Evolutionary conservation across 2,888 invertebrate species (phyloP).

Genomic region (Phragmatobia fuliginosa): DNA sequence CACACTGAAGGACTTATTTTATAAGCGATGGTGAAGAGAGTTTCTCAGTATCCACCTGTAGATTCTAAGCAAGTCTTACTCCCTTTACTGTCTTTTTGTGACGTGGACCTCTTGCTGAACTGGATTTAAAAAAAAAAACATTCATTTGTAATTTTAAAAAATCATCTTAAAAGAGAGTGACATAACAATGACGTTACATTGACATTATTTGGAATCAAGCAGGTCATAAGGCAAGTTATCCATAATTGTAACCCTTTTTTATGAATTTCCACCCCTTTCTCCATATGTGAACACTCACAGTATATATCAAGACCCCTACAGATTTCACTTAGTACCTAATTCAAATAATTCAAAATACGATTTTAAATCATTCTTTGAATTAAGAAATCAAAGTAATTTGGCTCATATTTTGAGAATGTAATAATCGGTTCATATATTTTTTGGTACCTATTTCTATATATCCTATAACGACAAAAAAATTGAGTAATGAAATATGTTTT

Average conservation of each 20-base stretch:
- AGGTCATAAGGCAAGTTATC: not conserved
- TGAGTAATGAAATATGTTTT: slow-evolving; percentile 6
- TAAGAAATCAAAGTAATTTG: not conserved
- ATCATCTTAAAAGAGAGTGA: too few species aligned
- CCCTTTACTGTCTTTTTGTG: slow-evolving; percentile 62
- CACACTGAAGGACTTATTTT: slow-evolving; percentile 80
- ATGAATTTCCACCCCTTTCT: not conserved
- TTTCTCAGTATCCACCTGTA: slow-evolving; percentile 77
- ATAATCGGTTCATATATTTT: too few species aligned
- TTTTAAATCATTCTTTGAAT: not conserved
- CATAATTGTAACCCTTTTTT: not conserved
- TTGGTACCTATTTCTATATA: not conserved
- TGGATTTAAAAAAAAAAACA: not conserved
- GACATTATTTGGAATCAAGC: not conserved
- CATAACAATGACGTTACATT: not conserved
- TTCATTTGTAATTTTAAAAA: too few species aligned
- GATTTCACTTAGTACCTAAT: not conserved
- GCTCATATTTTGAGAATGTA: too few species aligned
- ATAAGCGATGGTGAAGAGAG: slow-evolving; percentile 81
- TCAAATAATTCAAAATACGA: too few species aligned
- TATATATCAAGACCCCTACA: not conserved
- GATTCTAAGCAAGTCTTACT: slow-evolving; percentile 64
- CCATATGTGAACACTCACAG: not conserved
- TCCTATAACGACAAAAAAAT: not conserved
- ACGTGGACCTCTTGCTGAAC: slow-evolving; percentile 64